These are phyloP conservation scores for Drosophila pseudotalamancana DNA, from an alignment of 2,888 invertebrate species.

Conservation along the genomic window DNA sequence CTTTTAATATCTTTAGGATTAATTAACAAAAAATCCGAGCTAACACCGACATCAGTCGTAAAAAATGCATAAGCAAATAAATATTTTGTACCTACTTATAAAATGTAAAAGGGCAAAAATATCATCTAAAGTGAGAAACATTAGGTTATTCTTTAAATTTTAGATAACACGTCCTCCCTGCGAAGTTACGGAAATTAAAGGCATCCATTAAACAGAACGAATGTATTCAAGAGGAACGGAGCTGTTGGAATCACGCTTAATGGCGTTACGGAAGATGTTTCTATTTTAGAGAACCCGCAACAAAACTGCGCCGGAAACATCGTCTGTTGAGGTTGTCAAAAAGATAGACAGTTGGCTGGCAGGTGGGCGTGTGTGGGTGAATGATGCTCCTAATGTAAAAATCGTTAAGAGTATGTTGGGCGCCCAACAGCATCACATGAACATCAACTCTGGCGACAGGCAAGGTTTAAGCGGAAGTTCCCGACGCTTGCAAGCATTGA, in stretches of 20 bases:
- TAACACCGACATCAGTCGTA: too few relatives aligned
- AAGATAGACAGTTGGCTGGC: constrained; percentile 62
- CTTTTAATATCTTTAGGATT: too few relatives aligned
- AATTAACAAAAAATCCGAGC: too few relatives aligned
- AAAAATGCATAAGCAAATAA: too few relatives aligned
- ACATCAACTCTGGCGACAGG: constrained; percentile 44
- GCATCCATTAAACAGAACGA: constrained; percentile 28
- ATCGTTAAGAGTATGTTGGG: constrained; percentile 69
- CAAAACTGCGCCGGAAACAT: constrained; percentile 58
- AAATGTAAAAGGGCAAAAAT: too few relatives aligned
- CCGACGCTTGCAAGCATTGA: constrained; percentile 27
- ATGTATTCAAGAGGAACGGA: constrained; percentile 15
- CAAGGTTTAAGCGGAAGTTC: constrained; percentile 56
- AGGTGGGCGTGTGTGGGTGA: neutral
- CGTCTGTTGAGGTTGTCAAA: constrained; percentile 55
- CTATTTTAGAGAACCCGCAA: constrained; percentile 54
- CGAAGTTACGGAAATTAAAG: constrained; percentile 44
- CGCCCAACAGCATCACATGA: constrained; percentile 33
- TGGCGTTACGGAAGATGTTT: constrained; percentile 57
- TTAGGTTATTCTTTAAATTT: neutral
- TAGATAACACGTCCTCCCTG: neutral
- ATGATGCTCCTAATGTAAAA: constrained; percentile 66
- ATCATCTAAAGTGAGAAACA: neutral
- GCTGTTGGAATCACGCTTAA: constrained; percentile 33
- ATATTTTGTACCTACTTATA: too few relatives aligned